Base-by-base conservation (phyloP, 2,797 vertebrate genomes). In the Harpagifer antarcticus region DNA sequence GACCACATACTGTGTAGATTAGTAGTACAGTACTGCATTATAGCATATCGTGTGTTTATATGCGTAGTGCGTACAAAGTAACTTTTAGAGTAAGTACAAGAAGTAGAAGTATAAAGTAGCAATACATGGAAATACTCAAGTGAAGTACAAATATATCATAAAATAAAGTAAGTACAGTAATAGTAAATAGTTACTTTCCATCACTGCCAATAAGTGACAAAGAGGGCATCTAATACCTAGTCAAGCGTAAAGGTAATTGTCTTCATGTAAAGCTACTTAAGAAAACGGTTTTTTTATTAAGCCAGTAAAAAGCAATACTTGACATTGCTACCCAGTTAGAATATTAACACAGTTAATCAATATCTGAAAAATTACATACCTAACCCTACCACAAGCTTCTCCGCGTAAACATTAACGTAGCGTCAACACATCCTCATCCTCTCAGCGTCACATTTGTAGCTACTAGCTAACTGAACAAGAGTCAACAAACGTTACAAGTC, bases 391-490 rank as follows among this genome's bases (percentile, higher is more conserved):
- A 66, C 68, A 20, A 47, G 33, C 52, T 61, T 20, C 58, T 27
- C 2, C 68, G 63, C 65, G 67, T 81, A 74, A 79, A 86, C 86
- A 87, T 37, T 45, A 72, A 58, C 50, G 63, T 74, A 45, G 49
- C 20, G 66, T 77, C 55, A 75, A 76, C 72, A 72, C 79, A 65
- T 74, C 61, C 76, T 76, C 73, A 56, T 72, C 73, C 68, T 72
- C 14, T 37, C n/a, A 67, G 50, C 45, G 67, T 71, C 6, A 27
- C 33, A 42, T 23, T 49, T 31, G 40, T 4, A 8, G 67, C 58
- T 68, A 72, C 58, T 68, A 70, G 78, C 87, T 71, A 81, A 62
- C 83, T 31, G 68, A 78, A 60, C 68, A 62, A 81, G 73, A 86
- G 81, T 82, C 77, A 81, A 81, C 79, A 76, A 73, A 77, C 63